A percentile compares a stretch with the other conserved stretches of the same genome.
phyloP scores from a whole-genome alignment of 2,797 vertebrate species.

The Protonibea diacanthus region DNA sequence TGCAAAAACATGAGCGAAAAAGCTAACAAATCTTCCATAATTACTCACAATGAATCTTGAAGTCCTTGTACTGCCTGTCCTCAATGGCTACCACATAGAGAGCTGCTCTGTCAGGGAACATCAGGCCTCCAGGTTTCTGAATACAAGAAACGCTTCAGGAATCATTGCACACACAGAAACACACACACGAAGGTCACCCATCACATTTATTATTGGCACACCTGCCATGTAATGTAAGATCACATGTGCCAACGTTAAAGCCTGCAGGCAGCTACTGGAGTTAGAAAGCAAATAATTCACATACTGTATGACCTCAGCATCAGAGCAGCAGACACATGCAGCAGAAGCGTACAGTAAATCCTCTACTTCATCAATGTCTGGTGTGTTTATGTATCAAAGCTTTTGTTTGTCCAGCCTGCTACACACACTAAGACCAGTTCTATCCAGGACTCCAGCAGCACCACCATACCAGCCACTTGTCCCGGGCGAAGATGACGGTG shows the following conservation, averaged over 20 bases:
- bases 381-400: conserved; percentile 36
- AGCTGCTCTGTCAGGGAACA: conserved; percentile 98
- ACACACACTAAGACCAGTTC: background rate
- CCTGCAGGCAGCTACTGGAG: conserved; percentile 43
- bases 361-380: conserved; percentile 50
- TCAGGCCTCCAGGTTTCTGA: conserved; percentile 98
- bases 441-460: conserved; percentile 10
- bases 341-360: conserved; percentile 41
- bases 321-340: conserved; percentile 46
- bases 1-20: background rate
- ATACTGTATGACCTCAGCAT: conserved; percentile 53
- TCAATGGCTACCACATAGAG: conserved; percentile 97
- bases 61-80: conserved; percentile 99
- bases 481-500: conserved; percentile 97
- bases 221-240: conserved; percentile 60
- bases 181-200: conserved; percentile 29
- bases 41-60: conserved; percentile 99
- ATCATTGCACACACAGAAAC: conserved; percentile 2
- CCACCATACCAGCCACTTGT: conserved; percentile 96
- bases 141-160: conserved; percentile 71
- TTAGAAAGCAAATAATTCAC: conserved; percentile 33
- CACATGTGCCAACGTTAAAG: conserved; percentile 37
- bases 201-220: conserved; percentile 60
- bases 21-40: background rate
- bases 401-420: conserved; percentile 29